Base-by-base conservation (phyloP, 2,888 invertebrate species). In the Pasiphila rectangulata region DNA sequence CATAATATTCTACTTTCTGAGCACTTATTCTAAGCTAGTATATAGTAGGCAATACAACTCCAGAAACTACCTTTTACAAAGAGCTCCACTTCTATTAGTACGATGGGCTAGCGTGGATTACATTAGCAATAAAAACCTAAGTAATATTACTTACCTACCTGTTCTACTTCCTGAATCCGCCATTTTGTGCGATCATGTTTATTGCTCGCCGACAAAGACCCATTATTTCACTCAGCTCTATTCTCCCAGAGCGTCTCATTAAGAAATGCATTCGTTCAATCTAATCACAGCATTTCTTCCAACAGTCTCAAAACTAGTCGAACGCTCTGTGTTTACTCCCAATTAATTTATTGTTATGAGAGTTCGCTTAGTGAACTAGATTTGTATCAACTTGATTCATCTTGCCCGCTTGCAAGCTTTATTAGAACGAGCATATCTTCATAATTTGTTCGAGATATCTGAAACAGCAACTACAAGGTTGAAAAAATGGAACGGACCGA, bases 171-270 rank as follows among this genome's bases (percentile, higher is more conserved):
- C 84, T 78, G 69, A 55, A 69, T 69, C 66, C 70, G 72, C 72
- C 72, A 76, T 83, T 84, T 80, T 76, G 80, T 79, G 79, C 72
- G 73, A 79, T 81, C 78, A 82, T 80, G 81, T 85, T 85, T 85
- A 83, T 82, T 72, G 70, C 71, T 64, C 62, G 63, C 66, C 66
- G 64, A 66, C 63, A 64, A 64, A 57, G 67, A 69, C 57, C 67
- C 72, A 82, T 83, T 79, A 82, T 66, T 82, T 77, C 74, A 63
- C 67, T 54, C 59, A 60, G 70, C 61, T 75, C 72, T 76, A 73
- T 73, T 68, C 61, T 62, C 63, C 57, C 59, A 67, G 65, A 65
- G 63, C 64, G 72, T 77, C 83, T 83, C 83, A 83, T 84, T 83
- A 85, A 74, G 61, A 67, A 63, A 73, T 67, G 72, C 71, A 79